Base-by-base conservation (phyloP, 23 tunicate species). In the Trididemnum clinides region DNA sequence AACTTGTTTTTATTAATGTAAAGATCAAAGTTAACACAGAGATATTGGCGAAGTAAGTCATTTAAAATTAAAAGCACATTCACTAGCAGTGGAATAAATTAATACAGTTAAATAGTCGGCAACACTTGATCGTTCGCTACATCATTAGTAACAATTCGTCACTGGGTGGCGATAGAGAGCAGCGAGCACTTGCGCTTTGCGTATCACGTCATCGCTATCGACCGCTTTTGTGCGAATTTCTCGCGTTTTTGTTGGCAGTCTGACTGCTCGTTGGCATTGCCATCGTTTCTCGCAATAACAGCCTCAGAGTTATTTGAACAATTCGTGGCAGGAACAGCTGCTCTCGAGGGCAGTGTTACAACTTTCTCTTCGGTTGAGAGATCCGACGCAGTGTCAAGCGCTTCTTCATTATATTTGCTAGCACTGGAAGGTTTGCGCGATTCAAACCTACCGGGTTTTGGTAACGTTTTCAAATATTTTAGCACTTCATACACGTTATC, bases 201-300 rank as follows among this genome's bases (percentile, higher is more conserved):
- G 31, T 20, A 2, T 4, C 31, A 36, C 3, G 66, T 10, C n/a
- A 66, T 10, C 6, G 75, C 75, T 5, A 31, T 30, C 25, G 25
- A 3, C 5, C 75, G 75, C 6, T 66, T 66, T 29, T 32, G 36
- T 36, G 75, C 75, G 37, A 66, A 66, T 66, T 66, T 66, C 37
- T 66, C 75, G n/a, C 75, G 75, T 66, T 32, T 66, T 30, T 37
- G 36, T 30, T 32, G 75, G 37, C 75, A 31, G 6, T 59, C 66
- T n/a, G 15, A 7, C 54, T 10, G 54, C 10, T 44, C 54, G 15
- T 44, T 15, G 15, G n/a, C n/a, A n/a, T n/a, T n/a, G n/a, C 15
- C 15, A 15, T 44, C 54, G 10, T 10, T 44, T 44, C 15, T 44
- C 54, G 10, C 54, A 44, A 44, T 7, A 44, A 7, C 10, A 44